A percentile compares a stretch with the other conserved stretches of the same genome.
Evolutionary conservation across 2,888 invertebrate genomes (phyloP).

Genomic region (Meganola albula): DNA sequence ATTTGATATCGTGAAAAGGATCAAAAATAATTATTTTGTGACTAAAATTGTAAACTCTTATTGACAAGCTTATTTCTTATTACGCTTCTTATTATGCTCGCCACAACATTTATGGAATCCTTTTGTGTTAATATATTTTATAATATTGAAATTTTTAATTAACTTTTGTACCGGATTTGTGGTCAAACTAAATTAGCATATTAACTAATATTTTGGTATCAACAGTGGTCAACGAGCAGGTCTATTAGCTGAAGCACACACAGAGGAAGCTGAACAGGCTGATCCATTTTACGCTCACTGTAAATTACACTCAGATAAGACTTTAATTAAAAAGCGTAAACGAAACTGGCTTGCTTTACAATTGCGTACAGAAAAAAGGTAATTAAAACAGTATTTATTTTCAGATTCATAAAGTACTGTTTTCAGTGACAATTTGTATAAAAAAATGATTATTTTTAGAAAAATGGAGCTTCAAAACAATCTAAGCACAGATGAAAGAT

Average conservation of each 20-base stretch:
- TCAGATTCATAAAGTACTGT: too few species aligned
- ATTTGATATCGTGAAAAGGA: too few species aligned
- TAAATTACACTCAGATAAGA: slow-evolving; percentile 95
- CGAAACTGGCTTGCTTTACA: slow-evolving; percentile 93
- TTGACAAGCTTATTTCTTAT: too few species aligned
- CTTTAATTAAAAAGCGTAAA: slow-evolving; percentile 86
- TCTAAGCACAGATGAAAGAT: slow-evolving; percentile 81
- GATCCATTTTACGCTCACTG: slow-evolving; percentile 99
- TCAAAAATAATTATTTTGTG: too few species aligned
- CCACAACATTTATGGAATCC: too few species aligned
- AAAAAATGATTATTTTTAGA: slow-evolving; percentile 31
- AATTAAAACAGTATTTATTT: slow-evolving; percentile 17
- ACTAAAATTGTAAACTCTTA: too few species aligned
- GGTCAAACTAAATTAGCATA: too few species aligned
- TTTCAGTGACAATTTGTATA: neutral
- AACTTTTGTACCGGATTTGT: too few species aligned
- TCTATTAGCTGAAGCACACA: slow-evolving; percentile 93
- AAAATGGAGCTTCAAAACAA: slow-evolving; percentile 80
- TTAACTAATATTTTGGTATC: too few species aligned
- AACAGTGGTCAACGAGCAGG: slow-evolving; percentile 94
- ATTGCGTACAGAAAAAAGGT: slow-evolving; percentile 84
- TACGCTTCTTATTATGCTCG: too few species aligned
- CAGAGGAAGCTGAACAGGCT: slow-evolving; percentile 92
- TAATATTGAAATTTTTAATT: too few species aligned
- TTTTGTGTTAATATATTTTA: too few species aligned